phyloP scores from a whole-genome alignment of 2,888 invertebrate species.

The Trimorus sp. region DNA sequence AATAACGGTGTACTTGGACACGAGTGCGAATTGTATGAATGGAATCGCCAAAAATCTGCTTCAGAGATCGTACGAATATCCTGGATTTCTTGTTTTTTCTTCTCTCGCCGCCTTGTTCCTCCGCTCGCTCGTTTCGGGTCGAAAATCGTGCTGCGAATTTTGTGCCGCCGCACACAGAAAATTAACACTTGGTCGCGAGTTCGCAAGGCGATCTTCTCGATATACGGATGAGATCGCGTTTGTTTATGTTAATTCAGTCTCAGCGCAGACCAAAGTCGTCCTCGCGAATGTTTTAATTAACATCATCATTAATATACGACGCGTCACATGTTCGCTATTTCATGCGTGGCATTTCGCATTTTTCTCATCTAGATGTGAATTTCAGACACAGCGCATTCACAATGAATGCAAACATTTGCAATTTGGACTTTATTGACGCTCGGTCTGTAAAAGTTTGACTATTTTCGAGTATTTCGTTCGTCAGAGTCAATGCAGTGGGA shows the following conservation, averaged over 20 bases:
- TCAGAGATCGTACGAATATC: conserved; percentile 30
- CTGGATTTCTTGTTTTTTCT: conserved; percentile 15
- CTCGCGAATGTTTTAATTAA: conserved; percentile 80
- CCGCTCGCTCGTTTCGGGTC: conserved; percentile 31
- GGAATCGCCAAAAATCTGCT: conserved; percentile 29
- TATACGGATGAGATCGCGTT: conserved; percentile 72
- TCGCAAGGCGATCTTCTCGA: conserved; percentile 71
- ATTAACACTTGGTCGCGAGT: conserved; percentile 78
- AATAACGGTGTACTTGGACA: conserved; percentile 18
- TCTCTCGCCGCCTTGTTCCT: conserved; percentile 13
- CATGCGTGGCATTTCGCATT: conserved; percentile 65
- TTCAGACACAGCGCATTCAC: conserved; percentile 46
- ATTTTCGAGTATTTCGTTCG: background rate
- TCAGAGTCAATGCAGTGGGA: background rate
- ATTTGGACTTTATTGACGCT: conserved; percentile 23
- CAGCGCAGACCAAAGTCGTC: conserved; percentile 70
- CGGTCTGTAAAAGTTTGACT: background rate
- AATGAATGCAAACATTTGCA: conserved; percentile 41
- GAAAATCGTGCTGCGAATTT: conserved; percentile 62
- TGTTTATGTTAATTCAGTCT: conserved; percentile 79
- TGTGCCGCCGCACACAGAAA: conserved; percentile 68
- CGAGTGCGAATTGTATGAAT: conserved; percentile 35
- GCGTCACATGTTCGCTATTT: conserved; percentile 63
- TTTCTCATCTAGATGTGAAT: conserved; percentile 60
- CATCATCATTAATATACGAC: conserved; percentile 78